A percentile compares a stretch with the other conserved stretches of the same genome.
Conservation (phyloP, 1,140 invertebrate genomes). For the Cyphomyrmex costatus region DNA sequence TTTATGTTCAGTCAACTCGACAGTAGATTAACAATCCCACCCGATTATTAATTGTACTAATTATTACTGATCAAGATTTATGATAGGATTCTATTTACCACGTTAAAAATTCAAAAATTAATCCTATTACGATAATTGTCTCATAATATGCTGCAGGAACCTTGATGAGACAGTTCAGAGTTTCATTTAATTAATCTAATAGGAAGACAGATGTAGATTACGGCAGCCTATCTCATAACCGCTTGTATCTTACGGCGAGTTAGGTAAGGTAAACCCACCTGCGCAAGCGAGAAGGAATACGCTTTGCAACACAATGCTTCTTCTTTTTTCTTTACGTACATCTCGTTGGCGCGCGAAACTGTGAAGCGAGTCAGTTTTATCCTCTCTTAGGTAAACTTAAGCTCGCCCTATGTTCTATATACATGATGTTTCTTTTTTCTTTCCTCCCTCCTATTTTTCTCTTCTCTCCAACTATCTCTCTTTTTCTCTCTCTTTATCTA, state of each 20-base stretch:
- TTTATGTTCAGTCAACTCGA: neutral
- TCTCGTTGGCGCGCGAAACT: conserved; percentile 40
- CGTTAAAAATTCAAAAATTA: conserved; percentile 41
- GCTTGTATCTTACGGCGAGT: conserved; percentile 28
- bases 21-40: conserved; percentile 3
- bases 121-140: conserved; percentile 11
- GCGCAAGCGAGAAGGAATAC: neutral
- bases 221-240: conserved; percentile 48
- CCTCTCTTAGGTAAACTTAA: conserved; percentile 26
- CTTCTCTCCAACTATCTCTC: neutral
- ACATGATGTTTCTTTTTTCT: neutral
- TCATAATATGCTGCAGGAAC: neutral
- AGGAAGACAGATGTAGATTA: conserved; percentile 65
- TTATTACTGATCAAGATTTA: conserved; percentile 20
- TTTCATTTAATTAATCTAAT: conserved; percentile 69
- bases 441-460: neutral
- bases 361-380: conserved; percentile 1
- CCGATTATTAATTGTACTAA: neutral
- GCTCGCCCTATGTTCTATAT: neutral
- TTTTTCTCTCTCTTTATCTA: neutral
- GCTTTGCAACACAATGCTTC: conserved; percentile 38
- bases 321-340: conserved; percentile 53
- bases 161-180: conserved; percentile 15
- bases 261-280: conserved; percentile 55
- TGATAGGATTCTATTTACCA: neutral